Base-by-base conservation (phyloP, 2,113 vertebrate species). In the Porphyrio hochstetteri region DNA sequence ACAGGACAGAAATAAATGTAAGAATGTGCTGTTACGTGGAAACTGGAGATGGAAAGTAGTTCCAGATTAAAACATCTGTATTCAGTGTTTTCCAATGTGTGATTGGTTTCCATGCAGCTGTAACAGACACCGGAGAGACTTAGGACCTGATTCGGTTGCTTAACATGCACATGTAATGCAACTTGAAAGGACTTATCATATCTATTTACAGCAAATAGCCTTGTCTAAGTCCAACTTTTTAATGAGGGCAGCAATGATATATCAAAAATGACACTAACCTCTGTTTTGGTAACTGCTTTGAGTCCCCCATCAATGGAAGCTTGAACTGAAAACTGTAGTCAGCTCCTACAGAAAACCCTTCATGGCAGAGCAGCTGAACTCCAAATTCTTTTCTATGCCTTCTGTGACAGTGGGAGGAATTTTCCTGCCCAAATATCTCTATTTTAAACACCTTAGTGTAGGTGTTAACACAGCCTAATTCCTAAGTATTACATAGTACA, bases 31-130 rank as follows among this genome's bases (percentile, higher is more conserved):
- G 11, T 38, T 35, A 40, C 9, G 4, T 27, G 16, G 15, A 36
- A 83, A 63, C 1, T 16, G 7, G 52, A 67, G 25, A 21, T 19
- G 13, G 67, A 59, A 42, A 88, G 57, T 0, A 0, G 6, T 50
- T 88, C 36, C 29, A 63, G 25, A 53, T 53, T 64, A 69, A 64
- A 20, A 42, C 50, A 76, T 38, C 4, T 25, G 3, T 18, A 10
- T 29, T 55, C 18, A 36, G 10, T 21, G 10, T 48, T 68, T 16
- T 48, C 61, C 59, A 48, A 31, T 2, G 8, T 25, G 15, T 31
- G 8, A 9, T 56, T 61, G 12, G 4, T 57, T 78, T 87, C 24
- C 60, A 57, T 44, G 27, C 12, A 57, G n/a, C 18, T 40, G 8
- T 40, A 56, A 24, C 3, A 63, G 10, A 65, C n/a, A 59, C 21